These are phyloP conservation scores for Naso thynnoides DNA, from an alignment of 2,797 vertebrate species.

Conservation along the genomic window DNA sequence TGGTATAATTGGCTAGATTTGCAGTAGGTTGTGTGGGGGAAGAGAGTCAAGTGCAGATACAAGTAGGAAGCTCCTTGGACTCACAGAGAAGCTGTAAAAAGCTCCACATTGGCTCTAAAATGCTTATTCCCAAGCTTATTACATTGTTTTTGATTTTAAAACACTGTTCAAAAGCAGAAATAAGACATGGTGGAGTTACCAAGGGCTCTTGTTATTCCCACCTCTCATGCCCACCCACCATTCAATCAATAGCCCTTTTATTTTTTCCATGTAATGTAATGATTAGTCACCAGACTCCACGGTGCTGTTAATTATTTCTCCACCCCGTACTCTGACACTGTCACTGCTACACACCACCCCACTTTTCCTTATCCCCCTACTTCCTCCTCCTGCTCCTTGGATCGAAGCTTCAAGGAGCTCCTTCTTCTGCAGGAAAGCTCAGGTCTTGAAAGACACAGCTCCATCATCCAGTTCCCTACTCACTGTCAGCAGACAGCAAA, in stretches of 20 bases:
- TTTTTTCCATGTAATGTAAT: slow-evolving; percentile 48
- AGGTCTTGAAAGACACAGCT: slow-evolving; percentile 49
- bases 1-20: slow-evolving; percentile 50
- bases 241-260: slow-evolving; percentile 56
- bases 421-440: slow-evolving; percentile 38
- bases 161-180: slow-evolving; percentile 50
- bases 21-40: slow-evolving; percentile 5
- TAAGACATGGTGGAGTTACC: background rate
- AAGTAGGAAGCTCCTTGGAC: background rate
- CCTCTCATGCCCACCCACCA: slow-evolving; percentile 34
- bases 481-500: slow-evolving; percentile 29
- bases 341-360: slow-evolving; percentile 17
- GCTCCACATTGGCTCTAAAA: slow-evolving; percentile 38
- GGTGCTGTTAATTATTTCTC: slow-evolving; percentile 48
- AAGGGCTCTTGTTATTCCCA: slow-evolving; percentile 37
- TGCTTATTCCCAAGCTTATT: slow-evolving; percentile 46
- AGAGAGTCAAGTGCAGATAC: too few relatives aligned
- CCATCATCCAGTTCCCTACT: slow-evolving; percentile 39
- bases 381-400: slow-evolving; percentile 6
- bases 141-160: slow-evolving; percentile 59
- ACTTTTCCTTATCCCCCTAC: background rate
- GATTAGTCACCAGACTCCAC: slow-evolving; percentile 45
- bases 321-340: slow-evolving; percentile 29
- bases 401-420: slow-evolving; percentile 37
- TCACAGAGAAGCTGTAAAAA: slow-evolving; percentile 27